Conservation (phyloP, 2,797 vertebrate genomes). For the Mycteria americana region DNA sequence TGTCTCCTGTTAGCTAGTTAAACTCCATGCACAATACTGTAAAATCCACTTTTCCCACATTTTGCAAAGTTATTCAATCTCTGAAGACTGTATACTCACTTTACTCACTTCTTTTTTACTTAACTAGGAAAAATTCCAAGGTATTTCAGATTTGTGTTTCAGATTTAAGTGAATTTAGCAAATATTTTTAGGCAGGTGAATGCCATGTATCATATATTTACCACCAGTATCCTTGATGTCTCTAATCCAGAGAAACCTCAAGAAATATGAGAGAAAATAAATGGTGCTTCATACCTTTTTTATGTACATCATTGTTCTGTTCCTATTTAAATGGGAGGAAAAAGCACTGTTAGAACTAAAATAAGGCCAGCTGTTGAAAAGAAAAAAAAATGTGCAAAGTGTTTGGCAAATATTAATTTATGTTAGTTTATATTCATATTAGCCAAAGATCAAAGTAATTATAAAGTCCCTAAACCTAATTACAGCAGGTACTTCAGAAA, state of each 20-base stretch:
- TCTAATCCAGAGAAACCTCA: background rate
- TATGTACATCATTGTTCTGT: background rate
- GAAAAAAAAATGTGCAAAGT: background rate
- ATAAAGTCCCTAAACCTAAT: background rate
- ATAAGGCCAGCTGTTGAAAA: background rate
- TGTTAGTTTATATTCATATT: background rate
- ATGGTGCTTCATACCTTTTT: fast-evolving
- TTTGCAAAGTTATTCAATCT: background rate
- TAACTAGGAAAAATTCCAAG: background rate
- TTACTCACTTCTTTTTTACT: background rate
- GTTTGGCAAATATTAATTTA: background rate
- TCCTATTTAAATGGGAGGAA: background rate
- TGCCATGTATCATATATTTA: background rate
- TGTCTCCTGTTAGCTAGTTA: background rate
- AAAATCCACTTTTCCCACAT: background rate
- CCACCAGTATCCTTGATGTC: background rate
- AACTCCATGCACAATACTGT: background rate
- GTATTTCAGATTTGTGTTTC: background rate
- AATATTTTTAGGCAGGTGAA: background rate
- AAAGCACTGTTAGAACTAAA: background rate
- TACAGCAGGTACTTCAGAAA: background rate
- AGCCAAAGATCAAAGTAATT: background rate
- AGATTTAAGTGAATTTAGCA: background rate
- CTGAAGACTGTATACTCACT: background rate
- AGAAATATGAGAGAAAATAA: background rate